Evolutionary conservation across 1,140 invertebrate genomes (phyloP), one percentile per base, ranked within the genome.

Genomic region (roundworm (Caenorhabditis elegans)): DNA sequence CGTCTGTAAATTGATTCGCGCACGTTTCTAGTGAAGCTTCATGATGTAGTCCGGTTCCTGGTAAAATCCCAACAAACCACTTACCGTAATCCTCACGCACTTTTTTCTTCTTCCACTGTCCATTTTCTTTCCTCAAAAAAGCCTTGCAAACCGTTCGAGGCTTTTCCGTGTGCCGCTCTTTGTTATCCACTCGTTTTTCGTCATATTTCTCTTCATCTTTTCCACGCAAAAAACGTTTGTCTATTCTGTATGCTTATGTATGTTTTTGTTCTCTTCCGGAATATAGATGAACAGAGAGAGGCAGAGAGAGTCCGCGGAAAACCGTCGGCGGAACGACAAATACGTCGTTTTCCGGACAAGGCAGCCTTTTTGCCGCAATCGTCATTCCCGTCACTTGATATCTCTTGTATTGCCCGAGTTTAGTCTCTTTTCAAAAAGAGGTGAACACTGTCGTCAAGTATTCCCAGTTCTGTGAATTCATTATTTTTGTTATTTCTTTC

Each of bases 261-360:
- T 70, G 34, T 70, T 70, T 70, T 70, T 70, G 60, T 70, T 70
- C 60, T 70, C 60, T 70, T 70, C 60, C 60, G 60, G 60, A 70
- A 70, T 70, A 43, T 11, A 70, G 19, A 31, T 31, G 34, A 28
- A 60, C 31, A 70, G 60, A 39, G 34, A 2, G 60, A 8, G 60
- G 10, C 11, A 31, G 26, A 3, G 49, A 2, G 11, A 6, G 19
- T 8, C n/a, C n/a, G n/a, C 49, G 49, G 49, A 43, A 70, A 70
- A 70, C 60, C 34, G 60, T 70, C 26, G 17, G 60, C 34, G 60
- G 60, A 70, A 70, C 60, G 31, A 70, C 60, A 70, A 70, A 70
- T 39, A 70, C 60, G 34, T 36, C 34, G 60, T 70, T 31, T 70
- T 70, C 60, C 60, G 60, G 60, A 70, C 60, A 39, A 70, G 60